Base-by-base conservation (phyloP, 1,140 invertebrate species). In the Bicyclus anynana region DNA sequence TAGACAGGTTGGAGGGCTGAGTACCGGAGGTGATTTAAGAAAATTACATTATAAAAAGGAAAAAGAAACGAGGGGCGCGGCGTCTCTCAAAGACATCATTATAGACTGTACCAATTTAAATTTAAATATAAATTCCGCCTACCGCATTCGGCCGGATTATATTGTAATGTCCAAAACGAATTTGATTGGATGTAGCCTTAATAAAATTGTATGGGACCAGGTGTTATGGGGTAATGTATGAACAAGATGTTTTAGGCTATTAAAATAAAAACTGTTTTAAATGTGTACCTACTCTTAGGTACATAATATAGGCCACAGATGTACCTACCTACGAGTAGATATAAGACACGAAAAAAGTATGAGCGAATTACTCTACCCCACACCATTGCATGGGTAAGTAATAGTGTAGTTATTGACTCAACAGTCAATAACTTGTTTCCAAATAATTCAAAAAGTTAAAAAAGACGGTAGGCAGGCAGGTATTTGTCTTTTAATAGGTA, bases 1-100 rank as follows among this genome's bases (percentile, higher is more conserved):
- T 75, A 77, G 66, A 55, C 58, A 68, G 65, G 48, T 62, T 56
- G 46, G 63, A 74, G 71, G 69, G 69, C 60, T 58, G 59, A 59
- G 57, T 65, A 59, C 54, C 62, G 62, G 60, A 75, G 81, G 78
- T 87, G 81, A 87, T 87, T 87, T 82, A 77, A 78, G 77, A 82
- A 87, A 87, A 87, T 87, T 84, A 84, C 79, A 81, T 87, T 84
- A 82, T 84, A 84, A 84, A 87, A 87, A 80, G 67, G 74, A 67
- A 61, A 80, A 76, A 76, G 69, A 66, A 72, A 69, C 67, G 62
- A 61, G 69, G 72, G 77, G 69, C 52, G 73, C 76, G 75, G 77
- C 71, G 59, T 66, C 61, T 63, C 77, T 65, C 69, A 81, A 86
- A 82, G 75, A 72, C 74, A 77, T 82, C 82, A 81, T 83, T 84